Base-by-base conservation (phyloP, 2,797 vertebrate genomes). In the Melanotaenia trifasciata region DNA sequence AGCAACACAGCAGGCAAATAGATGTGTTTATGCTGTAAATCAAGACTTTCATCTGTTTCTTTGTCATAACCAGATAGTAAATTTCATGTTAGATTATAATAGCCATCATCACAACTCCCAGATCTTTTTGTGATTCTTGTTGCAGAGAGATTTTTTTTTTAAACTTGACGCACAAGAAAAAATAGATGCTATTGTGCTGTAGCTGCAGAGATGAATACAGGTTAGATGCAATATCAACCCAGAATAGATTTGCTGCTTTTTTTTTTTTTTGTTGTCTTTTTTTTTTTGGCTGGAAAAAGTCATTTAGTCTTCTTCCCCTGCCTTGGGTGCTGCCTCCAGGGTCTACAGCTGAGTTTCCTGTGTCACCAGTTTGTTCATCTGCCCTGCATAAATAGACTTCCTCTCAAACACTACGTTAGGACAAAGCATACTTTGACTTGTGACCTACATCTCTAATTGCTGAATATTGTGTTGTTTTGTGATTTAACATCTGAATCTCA, bases 401-500 rank as follows among this genome's bases (percentile, higher is more conserved):
- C 36, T 62, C 20, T 72, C 33, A 12, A 0, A 2, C 38, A 20
- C 38, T 24, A 22, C 4, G 1, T 40, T 33, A 35, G 13, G 26
- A 63, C 45, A 70, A 50, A 50, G 30, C 22, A 43, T 53, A 53
- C 38, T n/a, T n/a, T n/a, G n/a, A n/a, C n/a, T 24, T 28, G 36
- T 51, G 36, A 30, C 2, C 9, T 56, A 33, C 8, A n/a, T 13
- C 30, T n/a, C 57, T 47, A 51, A 66, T 60, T 56, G 47, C 6
- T 72, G 33, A 30, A 38, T 68, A 50, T 20, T 5, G 6, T 24
- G 50, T 50, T 65, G 58, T 14, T 32, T 67, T 16, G 33, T 28
- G 38, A 63, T 62, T 33, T 78, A 74, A 61, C 51, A 67, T 67
- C 64, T 51, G 61, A 67, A 35, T 53, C 24, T 64, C 53, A 51